Evolutionary conservation across 1,140 invertebrate genomes (phyloP).

Genomic region (Hydropsyche tenuis): DNA sequence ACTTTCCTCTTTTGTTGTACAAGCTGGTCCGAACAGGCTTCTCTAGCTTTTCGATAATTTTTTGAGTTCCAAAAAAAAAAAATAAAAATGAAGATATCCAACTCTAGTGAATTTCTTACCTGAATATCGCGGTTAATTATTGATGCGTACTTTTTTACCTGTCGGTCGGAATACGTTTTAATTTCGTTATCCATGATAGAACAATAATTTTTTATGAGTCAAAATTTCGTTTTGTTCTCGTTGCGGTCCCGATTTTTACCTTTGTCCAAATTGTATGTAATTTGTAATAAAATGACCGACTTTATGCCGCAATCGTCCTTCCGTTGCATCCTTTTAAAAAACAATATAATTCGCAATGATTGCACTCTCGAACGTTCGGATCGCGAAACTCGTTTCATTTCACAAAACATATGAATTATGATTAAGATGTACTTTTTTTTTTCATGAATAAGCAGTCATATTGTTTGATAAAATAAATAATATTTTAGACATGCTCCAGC

Average conservation of each 20-base stretch:
- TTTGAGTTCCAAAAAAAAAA: too few species aligned
- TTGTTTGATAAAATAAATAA: slow-evolving; percentile 2
- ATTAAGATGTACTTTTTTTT: slow-evolving; percentile 9
- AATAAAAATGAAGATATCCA: background rate
- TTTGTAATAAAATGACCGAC: slow-evolving; percentile 24
- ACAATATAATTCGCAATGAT: background rate
- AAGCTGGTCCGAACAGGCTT: slow-evolving; percentile 15
- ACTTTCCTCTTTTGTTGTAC: slow-evolving; percentile 24
- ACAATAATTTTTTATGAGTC: slow-evolving; percentile 14
- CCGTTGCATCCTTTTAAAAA: background rate
- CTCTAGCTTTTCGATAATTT: too few species aligned
- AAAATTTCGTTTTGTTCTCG: slow-evolving; percentile 9
- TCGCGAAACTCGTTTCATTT: too few species aligned
- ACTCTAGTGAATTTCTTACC: background rate
- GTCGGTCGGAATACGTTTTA: slow-evolving; percentile 9
- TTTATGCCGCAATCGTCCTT: slow-evolving; percentile 3
- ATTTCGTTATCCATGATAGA: slow-evolving; percentile 24
- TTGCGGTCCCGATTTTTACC: slow-evolving; percentile 1
- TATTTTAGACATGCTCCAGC: slow-evolving; percentile 18
- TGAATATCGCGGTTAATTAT: slow-evolving; percentile 31
- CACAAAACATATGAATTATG: background rate
- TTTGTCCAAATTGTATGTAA: slow-evolving; percentile 32
- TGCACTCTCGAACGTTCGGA: too few species aligned
- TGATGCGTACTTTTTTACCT: slow-evolving; percentile 31
- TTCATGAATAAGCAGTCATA: background rate